Percentiles rank a stretch among this genome's conserved stretches.
phyloP scores from a whole-genome alignment of 1,140 invertebrate species.

The Bombus waltoni region DNA sequence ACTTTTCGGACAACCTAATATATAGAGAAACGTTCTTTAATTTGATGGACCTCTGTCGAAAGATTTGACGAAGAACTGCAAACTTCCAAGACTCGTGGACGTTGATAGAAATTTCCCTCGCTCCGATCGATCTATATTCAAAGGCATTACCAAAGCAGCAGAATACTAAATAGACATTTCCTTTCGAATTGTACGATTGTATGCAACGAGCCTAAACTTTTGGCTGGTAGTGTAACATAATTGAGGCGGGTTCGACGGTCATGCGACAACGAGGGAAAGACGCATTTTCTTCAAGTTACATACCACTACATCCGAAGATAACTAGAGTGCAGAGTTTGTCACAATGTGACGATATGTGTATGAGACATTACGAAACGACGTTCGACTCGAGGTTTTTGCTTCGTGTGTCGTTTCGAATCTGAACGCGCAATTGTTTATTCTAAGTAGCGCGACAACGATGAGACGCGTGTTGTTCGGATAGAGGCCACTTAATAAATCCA shows the following conservation, averaged over 20 bases:
- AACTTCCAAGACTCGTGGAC: too few species aligned
- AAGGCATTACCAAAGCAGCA: too few species aligned
- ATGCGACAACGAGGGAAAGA: not conserved
- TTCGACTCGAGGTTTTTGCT: not conserved
- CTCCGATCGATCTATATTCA: too few species aligned
- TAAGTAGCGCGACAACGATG: not conserved
- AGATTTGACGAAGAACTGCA: too few species aligned
- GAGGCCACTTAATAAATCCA: not conserved
- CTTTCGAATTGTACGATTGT: too few species aligned
- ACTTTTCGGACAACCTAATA: too few species aligned
- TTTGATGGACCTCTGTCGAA: not conserved
- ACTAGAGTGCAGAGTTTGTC: not conserved
- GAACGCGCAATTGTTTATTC: conserved; percentile 13
- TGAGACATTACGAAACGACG: not conserved
- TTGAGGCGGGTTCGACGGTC: conserved; percentile 41
- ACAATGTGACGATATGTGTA: not conserved
- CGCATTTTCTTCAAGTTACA: conserved; percentile 34
- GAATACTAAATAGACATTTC: too few species aligned
- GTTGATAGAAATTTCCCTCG: too few species aligned
- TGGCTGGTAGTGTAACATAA: not conserved
- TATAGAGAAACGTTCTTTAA: too few species aligned
- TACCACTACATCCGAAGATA: not conserved
- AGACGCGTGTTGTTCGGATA: not conserved
- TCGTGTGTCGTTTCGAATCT: not conserved
- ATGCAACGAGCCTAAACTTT: not conserved